Percentiles rank a stretch among this genome's conserved stretches.
phyloP scores from a whole-genome alignment of 2,888 invertebrate genomes.

The Tenthredo notha region DNA sequence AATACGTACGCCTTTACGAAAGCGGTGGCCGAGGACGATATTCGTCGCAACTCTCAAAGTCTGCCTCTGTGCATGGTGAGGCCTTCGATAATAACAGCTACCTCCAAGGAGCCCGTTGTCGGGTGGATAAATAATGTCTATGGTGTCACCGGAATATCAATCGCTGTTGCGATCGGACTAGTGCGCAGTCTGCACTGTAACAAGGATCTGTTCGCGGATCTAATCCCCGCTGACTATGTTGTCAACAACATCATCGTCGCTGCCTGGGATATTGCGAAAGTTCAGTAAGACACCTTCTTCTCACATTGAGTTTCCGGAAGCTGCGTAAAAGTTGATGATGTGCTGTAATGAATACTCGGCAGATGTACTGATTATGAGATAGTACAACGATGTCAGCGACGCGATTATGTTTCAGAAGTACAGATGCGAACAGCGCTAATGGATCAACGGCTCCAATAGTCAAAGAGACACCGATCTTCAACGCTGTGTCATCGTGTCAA shows the following conservation, averaged over 20 bases:
- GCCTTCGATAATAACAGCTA: constrained; percentile 82
- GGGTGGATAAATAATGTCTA: constrained; percentile 88
- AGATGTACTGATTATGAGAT: neutral
- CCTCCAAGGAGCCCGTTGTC: constrained; percentile 76
- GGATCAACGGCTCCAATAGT: constrained; percentile 54
- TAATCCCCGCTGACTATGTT: neutral
- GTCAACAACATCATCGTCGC: constrained; percentile 79
- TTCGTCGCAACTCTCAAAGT: constrained; percentile 79
- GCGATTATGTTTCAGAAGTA: constrained; percentile 13
- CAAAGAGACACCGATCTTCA: constrained; percentile 86
- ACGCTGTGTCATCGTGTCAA: constrained; percentile 91
- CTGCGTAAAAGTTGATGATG: neutral
- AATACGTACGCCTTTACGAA: constrained; percentile 89
- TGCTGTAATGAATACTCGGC: neutral
- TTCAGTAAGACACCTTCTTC: constrained; percentile 61
- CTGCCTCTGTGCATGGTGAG: constrained; percentile 85
- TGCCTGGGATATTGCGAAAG: constrained; percentile 79
- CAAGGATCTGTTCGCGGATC: constrained; percentile 77
- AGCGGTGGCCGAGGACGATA: constrained; percentile 84
- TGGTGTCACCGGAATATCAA: constrained; percentile 82
- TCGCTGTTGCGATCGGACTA: constrained; percentile 82
- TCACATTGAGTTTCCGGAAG: neutral
- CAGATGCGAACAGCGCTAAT: constrained; percentile 37
- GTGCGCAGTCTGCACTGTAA: constrained; percentile 82
- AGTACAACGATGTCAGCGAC: neutral